Base-by-base conservation (phyloP, 2,113 vertebrate species). In the Macquaria ambigua region DNA sequence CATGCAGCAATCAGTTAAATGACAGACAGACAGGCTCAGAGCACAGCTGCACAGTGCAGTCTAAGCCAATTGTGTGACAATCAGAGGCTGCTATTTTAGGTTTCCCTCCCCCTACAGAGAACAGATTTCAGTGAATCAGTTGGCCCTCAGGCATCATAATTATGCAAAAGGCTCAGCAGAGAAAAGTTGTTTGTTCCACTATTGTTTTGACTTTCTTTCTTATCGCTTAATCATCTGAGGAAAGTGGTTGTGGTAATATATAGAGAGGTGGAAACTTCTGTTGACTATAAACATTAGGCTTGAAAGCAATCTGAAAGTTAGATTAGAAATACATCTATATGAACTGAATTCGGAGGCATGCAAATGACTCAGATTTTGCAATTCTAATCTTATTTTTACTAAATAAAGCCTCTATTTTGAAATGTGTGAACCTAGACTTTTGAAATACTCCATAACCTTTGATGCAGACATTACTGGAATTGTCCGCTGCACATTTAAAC, bases 61-160 rank as follows among this genome's bases (percentile, higher is more conserved):
- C 93, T 92, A 92, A 94, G 95, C 95, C 95, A 95, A 95, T 95
- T 96, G 93, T 93, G 92, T 93, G 94, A 95, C 95, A 95, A 96
- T 95, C 94, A 96, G 93, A 94, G 88, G 89, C 88, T 92, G 93
- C 94, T 96, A 95, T 96, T 96, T 95, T 95, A 94, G 93, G 91
- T 87, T 93, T 87, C 91, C 82, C 87, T 90, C 90, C 85, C 92
- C 87, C 80, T 90, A 83, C 90, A 92, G 91, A 95, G 94, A 91
- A 90, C 92, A 93, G 90, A 94, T 95, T 95, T 94, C 91, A 90
- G 89, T 92, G 91, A 95, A 95, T 95, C 91, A 87, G 88, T 94
- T 94, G 93, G 95, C 95, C 94, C 91, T 92, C 87, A 80, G 95
- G 95, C 93, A 83, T 94, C 89, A 89, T 95, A 92, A 95, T 96